These are phyloP conservation scores for Pterostichus niger DNA, from an alignment of 2,888 invertebrate genomes.

Conservation along the genomic window DNA sequence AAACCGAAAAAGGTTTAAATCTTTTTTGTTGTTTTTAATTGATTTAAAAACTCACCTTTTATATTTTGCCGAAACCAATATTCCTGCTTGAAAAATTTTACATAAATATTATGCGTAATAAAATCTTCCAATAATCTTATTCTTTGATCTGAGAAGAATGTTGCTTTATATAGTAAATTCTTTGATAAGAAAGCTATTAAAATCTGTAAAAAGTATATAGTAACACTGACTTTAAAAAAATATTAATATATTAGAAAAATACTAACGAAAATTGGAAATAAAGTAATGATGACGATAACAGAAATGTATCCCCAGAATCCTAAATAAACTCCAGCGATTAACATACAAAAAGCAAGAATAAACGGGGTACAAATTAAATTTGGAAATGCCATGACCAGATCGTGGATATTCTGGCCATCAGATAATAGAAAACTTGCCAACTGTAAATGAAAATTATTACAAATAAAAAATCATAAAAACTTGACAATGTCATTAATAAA, in stretches of 20 bases:
- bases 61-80: constrained; percentile 70
- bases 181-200: constrained; percentile 71
- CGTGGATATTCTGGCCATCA: constrained; percentile 80
- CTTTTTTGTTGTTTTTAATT: too few species aligned
- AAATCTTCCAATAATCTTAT: constrained; percentile 71
- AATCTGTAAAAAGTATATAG: constrained; percentile 68
- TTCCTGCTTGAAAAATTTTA: constrained; percentile 71
- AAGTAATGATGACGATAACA: constrained; percentile 77
- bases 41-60: constrained; percentile 65
- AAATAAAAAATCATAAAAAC: neutral
- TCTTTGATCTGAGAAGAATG: constrained; percentile 70
- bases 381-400: constrained; percentile 78
- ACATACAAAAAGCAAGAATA: constrained; percentile 76
- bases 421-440: constrained; percentile 80
- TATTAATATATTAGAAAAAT: constrained; percentile 1
- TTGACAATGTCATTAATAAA: too few species aligned
- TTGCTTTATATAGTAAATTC: constrained; percentile 70
- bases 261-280: constrained; percentile 72
- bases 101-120: constrained; percentile 71
- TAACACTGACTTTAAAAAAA: neutral
- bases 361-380: constrained; percentile 79
- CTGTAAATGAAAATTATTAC: constrained; percentile 73
- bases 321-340: constrained; percentile 78
- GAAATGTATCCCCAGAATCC: constrained; percentile 79
- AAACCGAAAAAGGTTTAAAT: too few species aligned